Percentiles rank a stretch among this genome's conserved stretches.
Conservation (phyloP, 2,113 vertebrate genomes). For the Gallinago jamesoni region DNA sequence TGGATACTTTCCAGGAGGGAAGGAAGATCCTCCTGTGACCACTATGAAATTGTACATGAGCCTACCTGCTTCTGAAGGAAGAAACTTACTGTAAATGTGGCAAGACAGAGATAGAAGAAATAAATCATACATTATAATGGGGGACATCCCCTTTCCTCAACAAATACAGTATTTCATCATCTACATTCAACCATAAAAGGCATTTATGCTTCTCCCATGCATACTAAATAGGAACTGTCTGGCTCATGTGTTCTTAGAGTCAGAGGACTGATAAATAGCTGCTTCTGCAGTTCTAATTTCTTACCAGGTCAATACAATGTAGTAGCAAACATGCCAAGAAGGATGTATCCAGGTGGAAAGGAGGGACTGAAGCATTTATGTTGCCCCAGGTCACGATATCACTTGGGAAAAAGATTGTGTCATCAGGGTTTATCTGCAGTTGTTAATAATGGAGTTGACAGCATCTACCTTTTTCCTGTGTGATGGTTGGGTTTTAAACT, state of each 20-base stretch:
- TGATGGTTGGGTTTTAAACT: background rate
- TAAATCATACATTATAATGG: background rate
- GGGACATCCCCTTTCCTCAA: background rate
- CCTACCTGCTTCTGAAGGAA: background rate
- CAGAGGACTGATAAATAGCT: background rate
- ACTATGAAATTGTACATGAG: constrained; percentile 24
- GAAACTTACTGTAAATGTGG: background rate
- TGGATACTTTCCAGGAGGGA: constrained; percentile 52
- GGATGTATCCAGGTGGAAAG: background rate
- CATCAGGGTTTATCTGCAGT: background rate
- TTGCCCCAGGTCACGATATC: background rate
- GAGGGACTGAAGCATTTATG: background rate
- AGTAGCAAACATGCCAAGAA: background rate
- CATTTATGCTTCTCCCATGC: background rate
- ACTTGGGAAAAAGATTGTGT: background rate
- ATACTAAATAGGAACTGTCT: constrained; percentile 27
- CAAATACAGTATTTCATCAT: constrained; percentile 1
- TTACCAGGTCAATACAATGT: background rate
- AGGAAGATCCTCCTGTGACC: constrained; percentile 21
- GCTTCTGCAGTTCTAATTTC: background rate
- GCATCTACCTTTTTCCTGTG: background rate
- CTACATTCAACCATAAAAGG: constrained; percentile 1
- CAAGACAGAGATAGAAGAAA: background rate
- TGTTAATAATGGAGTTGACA: background rate
- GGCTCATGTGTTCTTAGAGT: background rate